Conservation (phyloP, 2,797 vertebrate species). For the Anguilla obscura region DNA sequence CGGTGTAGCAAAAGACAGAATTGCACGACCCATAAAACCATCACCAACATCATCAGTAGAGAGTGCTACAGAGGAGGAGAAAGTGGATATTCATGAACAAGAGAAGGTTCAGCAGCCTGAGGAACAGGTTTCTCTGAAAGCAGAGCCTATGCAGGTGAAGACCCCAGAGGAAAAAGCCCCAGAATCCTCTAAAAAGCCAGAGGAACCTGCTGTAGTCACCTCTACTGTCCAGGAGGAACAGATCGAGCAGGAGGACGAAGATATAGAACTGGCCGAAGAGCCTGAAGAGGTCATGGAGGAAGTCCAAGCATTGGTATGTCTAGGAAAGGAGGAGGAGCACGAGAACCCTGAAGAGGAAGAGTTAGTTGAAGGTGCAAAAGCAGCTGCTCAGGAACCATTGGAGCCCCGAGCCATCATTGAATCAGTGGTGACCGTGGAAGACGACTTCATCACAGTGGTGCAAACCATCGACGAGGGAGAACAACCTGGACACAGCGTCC, state of each 20-base stretch:
- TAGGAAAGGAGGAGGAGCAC: slow-evolving; percentile 30
- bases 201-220: background rate
- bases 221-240: background rate
- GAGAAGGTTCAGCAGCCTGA: slow-evolving; percentile 70
- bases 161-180: slow-evolving; percentile 47
- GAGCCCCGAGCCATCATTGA: slow-evolving; percentile 87
- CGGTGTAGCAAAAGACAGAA: slow-evolving; percentile 75
- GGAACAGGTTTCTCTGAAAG: slow-evolving; percentile 27
- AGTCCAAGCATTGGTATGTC: slow-evolving; percentile 27
- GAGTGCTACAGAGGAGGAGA: slow-evolving; percentile 73
- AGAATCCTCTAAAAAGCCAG: slow-evolving; percentile 58
- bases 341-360: slow-evolving; percentile 41
- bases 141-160: slow-evolving; percentile 42
- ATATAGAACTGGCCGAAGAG: slow-evolving; percentile 40
- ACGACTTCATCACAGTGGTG: slow-evolving; percentile 96
- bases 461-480: slow-evolving; percentile 94
- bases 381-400: slow-evolving; percentile 57
- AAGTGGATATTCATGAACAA: slow-evolving; percentile 41
- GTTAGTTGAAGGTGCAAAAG: slow-evolving; percentile 45
- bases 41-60: slow-evolving; percentile 76
- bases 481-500: slow-evolving; percentile 86
- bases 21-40: slow-evolving; percentile 71
- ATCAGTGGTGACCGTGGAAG: slow-evolving; percentile 94
- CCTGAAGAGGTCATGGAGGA: slow-evolving; percentile 43
- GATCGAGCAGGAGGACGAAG: background rate